Evolutionary conservation across 1,140 invertebrate species (phyloP), one percentile per base, ranked within the genome.

Genomic region (Drosophila pruinosa): DNA sequence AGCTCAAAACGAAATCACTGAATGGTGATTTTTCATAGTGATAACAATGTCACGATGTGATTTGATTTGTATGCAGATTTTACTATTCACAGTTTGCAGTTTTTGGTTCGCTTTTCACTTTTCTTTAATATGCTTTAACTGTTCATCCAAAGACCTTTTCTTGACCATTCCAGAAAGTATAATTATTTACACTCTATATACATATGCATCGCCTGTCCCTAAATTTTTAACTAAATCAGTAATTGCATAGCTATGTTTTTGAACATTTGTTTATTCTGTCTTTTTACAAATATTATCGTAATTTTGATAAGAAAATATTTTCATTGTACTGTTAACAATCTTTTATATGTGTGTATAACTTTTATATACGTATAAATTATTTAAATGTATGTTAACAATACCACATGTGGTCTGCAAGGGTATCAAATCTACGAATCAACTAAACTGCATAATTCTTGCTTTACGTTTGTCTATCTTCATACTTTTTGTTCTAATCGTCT

Each of bases 11-110:
- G 41, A 73, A 83, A 73, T 83, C 72, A 80, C 68, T 73, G 48
- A 73, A 73, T 85, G 39, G 65, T 82, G 79, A 82, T 82, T 75
- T 79, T 69, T 48, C 57, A 72, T 39, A 38, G 75, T 75, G 75
- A 82, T 82, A 79, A 50, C 80, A 53, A 41, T 62, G 75, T 68
- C 72, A 69, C 75, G 67, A 68, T 78, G 75, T 61, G 28, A 69
- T 85, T 65, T 56, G 45, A 85, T 72, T 83, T 85, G 67, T 61
- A 78, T 78, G 68, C 47, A 41, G 48, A 58, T 59, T 36, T 39
- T 4, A 50, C 17, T 14, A 38, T 50, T 56, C 21, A 7, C 21
- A 8, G 31, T 12, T 28, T 10, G 17, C 14, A 19, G 34, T 41
- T 21, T 19, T 8, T 3, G n/a, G n/a, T 24, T 19, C 19, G 2